Percentiles rank a stretch among this genome's conserved stretches.
These are phyloP conservation scores for Psilopogon haemacephalus DNA, from an alignment of 2,113 vertebrate species.

Conservation along the genomic window DNA sequence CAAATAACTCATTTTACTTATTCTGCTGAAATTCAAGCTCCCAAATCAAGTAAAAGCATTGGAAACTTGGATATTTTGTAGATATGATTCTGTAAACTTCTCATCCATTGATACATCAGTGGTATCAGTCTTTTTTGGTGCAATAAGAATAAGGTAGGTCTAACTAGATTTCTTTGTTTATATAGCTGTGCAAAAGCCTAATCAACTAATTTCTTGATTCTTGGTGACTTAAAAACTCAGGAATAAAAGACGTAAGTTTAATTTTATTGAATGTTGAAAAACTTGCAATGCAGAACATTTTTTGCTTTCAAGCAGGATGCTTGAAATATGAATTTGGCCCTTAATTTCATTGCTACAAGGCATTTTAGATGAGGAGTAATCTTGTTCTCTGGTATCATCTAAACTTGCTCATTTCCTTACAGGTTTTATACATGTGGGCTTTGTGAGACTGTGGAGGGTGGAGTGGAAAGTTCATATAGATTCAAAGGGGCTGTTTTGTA, in stretches of 20 bases:
- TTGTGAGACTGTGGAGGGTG: not conserved
- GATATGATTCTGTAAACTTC: not conserved
- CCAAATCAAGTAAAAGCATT: not conserved
- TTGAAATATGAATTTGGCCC: not conserved
- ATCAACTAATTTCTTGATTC: not conserved
- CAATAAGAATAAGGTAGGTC: not conserved
- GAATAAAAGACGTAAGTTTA: not conserved
- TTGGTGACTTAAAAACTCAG: not conserved
- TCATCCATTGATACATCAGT: not conserved
- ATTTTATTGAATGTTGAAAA: not conserved
- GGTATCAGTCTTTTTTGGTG: not conserved
- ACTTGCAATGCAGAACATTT: not conserved
- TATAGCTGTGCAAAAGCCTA: not conserved
- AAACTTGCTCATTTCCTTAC: not conserved
- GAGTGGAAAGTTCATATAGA: not conserved
- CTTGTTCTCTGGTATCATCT: not conserved
- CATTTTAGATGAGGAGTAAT: not conserved
- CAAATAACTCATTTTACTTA: not conserved
- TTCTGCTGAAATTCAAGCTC: not conserved
- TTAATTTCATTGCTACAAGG: not conserved
- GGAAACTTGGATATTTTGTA: not conserved
- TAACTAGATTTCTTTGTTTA: not conserved
- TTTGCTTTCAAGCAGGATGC: not conserved
- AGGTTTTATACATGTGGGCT: not conserved
- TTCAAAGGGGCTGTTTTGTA: not conserved